Conservation (phyloP, 2,113 vertebrate species). For the Callocephalon fimbriatum region DNA sequence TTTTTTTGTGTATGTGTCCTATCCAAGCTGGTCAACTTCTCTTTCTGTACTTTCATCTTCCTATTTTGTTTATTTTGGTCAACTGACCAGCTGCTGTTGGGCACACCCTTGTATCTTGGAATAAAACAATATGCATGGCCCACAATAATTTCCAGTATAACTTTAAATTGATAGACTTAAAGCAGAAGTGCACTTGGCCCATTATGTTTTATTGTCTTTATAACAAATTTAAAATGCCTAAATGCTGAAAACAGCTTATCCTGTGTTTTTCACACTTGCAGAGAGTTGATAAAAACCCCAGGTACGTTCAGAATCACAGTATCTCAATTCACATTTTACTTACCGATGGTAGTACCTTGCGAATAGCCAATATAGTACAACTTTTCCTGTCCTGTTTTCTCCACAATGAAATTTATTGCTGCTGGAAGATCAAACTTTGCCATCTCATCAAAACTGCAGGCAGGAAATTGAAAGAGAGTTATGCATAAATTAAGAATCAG, state of each 20-base stretch:
- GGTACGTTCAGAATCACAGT: not conserved
- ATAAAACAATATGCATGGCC: not conserved
- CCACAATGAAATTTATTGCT: slow-evolving; percentile 81
- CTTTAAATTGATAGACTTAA: not conserved
- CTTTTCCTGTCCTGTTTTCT: slow-evolving; percentile 81
- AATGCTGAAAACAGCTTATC: not conserved
- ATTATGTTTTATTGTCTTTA: not conserved
- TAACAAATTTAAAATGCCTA: not conserved
- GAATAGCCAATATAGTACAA: slow-evolving; percentile 87
- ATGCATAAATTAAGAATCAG: not conserved
- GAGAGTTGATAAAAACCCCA: not conserved
- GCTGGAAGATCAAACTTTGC: slow-evolving; percentile 87
- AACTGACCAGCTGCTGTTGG: not conserved
- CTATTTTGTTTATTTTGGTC: not conserved
- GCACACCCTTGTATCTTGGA: not conserved
- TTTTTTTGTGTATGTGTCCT: not conserved
- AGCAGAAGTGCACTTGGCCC: not conserved
- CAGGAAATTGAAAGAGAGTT: not conserved
- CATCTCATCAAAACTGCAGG: slow-evolving; percentile 85
- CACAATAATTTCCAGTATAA: not conserved
- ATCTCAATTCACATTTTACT: not conserved
- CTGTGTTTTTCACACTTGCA: not conserved
- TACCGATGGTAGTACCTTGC: slow-evolving; percentile 86
- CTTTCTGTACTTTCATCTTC: not conserved
- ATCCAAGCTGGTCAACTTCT: not conserved